Conservation (phyloP, 2,888 invertebrate genomes). For the Stegophylla sp. region DNA sequence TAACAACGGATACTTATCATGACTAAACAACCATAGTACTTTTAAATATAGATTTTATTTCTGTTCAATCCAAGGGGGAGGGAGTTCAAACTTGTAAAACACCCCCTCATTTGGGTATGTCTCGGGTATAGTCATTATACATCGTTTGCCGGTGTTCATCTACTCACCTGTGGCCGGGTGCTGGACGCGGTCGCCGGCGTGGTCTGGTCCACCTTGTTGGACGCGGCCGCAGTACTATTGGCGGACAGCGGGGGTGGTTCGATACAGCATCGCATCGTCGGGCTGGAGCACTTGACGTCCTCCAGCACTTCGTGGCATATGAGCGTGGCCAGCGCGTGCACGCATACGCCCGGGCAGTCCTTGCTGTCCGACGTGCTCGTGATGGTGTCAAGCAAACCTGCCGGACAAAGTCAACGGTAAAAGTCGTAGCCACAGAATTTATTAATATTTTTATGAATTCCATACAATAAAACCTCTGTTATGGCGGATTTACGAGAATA, state of each 20-base stretch:
- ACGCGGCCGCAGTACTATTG: constrained; percentile 56
- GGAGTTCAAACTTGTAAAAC: no score
- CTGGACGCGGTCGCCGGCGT: constrained; percentile 46
- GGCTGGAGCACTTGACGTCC: constrained; percentile 79
- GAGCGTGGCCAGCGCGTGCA: constrained; percentile 82
- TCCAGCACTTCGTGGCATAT: constrained; percentile 86
- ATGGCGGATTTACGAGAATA: no score
- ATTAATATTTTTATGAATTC: no score
- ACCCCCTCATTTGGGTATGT: no score
- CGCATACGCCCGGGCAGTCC: constrained; percentile 88
- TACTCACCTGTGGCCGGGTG: constrained; percentile 30
- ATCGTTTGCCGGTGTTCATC: neutral
- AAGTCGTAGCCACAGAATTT: neutral
- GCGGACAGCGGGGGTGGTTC: constrained; percentile 68
- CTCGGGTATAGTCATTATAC: no score
- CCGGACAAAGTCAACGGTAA: constrained; percentile 22
- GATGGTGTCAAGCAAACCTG: constrained; percentile 83
- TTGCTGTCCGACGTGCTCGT: constrained; percentile 84
- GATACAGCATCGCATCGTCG: constrained; percentile 84
- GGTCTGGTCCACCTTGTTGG: constrained; percentile 62
- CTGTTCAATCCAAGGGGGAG: no score
- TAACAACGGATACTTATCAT: no score
- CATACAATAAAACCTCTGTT: no score
- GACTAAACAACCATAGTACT: no score
- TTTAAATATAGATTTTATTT: no score